A percentile compares a stretch with the other conserved stretches of the same genome.
These are phyloP conservation scores for Poeciliopsis turrubarensis DNA, from an alignment of 2,113 vertebrate species.

Conservation along the genomic window DNA sequence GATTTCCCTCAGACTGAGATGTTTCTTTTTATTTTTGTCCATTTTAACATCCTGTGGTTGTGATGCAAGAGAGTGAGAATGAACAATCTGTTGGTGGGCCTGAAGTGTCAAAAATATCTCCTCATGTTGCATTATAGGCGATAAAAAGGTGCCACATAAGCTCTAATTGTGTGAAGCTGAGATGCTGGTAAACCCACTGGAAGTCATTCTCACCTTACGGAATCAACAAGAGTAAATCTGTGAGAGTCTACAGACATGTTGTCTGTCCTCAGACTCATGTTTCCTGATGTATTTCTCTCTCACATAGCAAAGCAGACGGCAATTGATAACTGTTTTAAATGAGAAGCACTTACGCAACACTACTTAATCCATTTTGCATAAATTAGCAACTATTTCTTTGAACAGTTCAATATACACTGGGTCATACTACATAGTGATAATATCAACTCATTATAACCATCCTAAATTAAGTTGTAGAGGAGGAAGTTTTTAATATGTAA, in stretches of 20 bases:
- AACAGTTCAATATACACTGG: conserved; percentile 1
- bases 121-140: conserved; percentile 23
- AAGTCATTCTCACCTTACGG: conserved; percentile 4
- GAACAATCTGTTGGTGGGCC: neutral
- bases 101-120: neutral
- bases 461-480: conserved; percentile 9
- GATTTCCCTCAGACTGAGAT: neutral
- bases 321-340: conserved; percentile 17
- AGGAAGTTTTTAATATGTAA: conserved; percentile 13
- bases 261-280: neutral
- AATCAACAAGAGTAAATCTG: conserved; percentile 32
- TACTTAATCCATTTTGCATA: conserved; percentile 1
- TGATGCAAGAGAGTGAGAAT: conserved; percentile 15
- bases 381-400: conserved; percentile 7
- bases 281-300: conserved; percentile 12
- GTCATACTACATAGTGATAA: conserved; percentile 9
- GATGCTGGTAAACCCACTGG: conserved; percentile 28
- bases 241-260: neutral
- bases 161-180: conserved; percentile 13
- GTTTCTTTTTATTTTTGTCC: conserved; percentile 25
- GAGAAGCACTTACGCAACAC: conserved; percentile 20
- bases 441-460: neutral
- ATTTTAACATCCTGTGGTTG: conserved; percentile 14
- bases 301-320: neutral
- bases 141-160: conserved; percentile 33